Evolutionary conservation across 1,140 invertebrate genomes (phyloP).

Genomic region (Limonius californicus): DNA sequence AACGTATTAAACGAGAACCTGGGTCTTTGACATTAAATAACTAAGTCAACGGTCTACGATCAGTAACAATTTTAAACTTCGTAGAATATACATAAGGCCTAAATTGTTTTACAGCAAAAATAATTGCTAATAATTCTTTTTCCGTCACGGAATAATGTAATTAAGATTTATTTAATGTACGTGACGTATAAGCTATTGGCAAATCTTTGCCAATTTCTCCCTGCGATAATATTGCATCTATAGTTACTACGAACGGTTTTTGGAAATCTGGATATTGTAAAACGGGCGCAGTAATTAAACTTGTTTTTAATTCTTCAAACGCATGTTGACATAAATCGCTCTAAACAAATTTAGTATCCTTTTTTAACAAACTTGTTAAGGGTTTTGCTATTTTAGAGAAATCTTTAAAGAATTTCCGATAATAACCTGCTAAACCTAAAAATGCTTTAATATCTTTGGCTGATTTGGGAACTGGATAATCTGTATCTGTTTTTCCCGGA

Average conservation of each 20-base stretch:
- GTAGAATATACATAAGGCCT: constrained; percentile 42
- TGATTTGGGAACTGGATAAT: too few relatives aligned
- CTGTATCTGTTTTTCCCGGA: too few relatives aligned
- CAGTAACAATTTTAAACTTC: constrained; percentile 39
- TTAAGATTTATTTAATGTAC: constrained; percentile 18
- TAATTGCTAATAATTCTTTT: constrained; percentile 41
- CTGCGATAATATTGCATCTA: constrained; percentile 38
- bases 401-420: too few relatives aligned
- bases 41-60: constrained; percentile 44
- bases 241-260: constrained; percentile 31
- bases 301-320: too few relatives aligned
- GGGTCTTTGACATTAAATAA: not conserved
- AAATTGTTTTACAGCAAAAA: constrained; percentile 47
- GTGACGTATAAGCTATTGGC: constrained; percentile 27
- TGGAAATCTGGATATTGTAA: too few relatives aligned
- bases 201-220: constrained; percentile 25
- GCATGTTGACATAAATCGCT: too few relatives aligned
- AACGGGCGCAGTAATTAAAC: too few relatives aligned
- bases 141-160: constrained; percentile 39
- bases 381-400: too few relatives aligned
- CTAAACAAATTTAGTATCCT: too few relatives aligned
- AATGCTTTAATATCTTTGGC: too few relatives aligned
- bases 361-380: too few relatives aligned
- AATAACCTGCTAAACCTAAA: too few relatives aligned
- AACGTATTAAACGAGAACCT: not conserved